These are phyloP conservation scores for Gymnarchus niloticus DNA, from an alignment of 2,113 vertebrate species.

Conservation along the genomic window DNA sequence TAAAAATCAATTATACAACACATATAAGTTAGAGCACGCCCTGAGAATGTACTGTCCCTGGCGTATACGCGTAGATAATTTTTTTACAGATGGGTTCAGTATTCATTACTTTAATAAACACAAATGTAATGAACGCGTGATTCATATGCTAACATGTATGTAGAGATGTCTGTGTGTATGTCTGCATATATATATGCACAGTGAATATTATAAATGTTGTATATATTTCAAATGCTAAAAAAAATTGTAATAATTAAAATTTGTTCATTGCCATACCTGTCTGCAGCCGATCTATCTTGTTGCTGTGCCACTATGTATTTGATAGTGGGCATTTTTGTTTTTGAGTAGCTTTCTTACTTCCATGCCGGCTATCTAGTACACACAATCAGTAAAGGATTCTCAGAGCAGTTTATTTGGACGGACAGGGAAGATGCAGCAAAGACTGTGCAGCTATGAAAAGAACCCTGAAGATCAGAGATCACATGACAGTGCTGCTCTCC, in stretches of 20 bases:
- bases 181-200: conserved; percentile 16
- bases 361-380: neutral
- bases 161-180: conserved; percentile 40
- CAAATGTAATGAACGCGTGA: neutral
- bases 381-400: neutral
- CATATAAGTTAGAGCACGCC: conserved; percentile 62
- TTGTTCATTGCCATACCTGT: neutral
- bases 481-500: neutral
- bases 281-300: neutral
- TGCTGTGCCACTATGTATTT: neutral
- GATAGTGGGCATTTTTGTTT: too few relatives aligned
- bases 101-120: conserved; percentile 4
- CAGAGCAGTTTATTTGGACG: neutral
- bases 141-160: conserved; percentile 36
- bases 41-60: conserved; percentile 56
- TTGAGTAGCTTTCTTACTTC: neutral
- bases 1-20: conserved; percentile 71
- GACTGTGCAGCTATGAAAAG: neutral
- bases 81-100: neutral
- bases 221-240: neutral
- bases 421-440: neutral
- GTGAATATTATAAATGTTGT: neutral
- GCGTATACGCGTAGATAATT: conserved; percentile 51
- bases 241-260: neutral
- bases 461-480: neutral